Conservation (phyloP, 2,113 vertebrate genomes). For the Vanacampus margaritifer region DNA sequence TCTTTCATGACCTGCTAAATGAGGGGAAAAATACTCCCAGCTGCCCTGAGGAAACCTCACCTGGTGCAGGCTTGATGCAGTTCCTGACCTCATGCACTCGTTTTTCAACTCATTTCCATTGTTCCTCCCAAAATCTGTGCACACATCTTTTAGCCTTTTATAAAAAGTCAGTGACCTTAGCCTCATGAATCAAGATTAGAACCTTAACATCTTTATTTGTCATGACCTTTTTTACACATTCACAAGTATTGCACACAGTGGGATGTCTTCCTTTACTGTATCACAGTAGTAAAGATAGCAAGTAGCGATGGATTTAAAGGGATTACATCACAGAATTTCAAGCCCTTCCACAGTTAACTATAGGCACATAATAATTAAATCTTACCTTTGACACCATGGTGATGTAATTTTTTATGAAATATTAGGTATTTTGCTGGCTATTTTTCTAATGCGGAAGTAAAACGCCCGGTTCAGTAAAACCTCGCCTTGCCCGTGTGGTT, state of each 20-base stretch:
- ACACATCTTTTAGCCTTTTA: neutral
- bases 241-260: neutral
- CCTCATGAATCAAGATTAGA: neutral
- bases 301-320: neutral
- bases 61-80: constrained; percentile 33
- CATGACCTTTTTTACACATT: neutral
- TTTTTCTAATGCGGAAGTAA: too few relatives aligned
- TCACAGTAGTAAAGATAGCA: neutral
- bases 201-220: neutral
- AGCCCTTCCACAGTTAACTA: too few relatives aligned
- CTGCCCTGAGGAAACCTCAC: constrained; percentile 57
- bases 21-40: constrained; percentile 66
- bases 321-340: too few relatives aligned
- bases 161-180: neutral
- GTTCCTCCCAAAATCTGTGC: constrained; percentile 7
- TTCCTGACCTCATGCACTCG: neutral
- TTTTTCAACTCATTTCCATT: constrained; percentile 12
- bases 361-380: too few relatives aligned
- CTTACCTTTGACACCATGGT: too few relatives aligned
- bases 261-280: neutral
- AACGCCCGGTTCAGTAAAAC: too few relatives aligned
- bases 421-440: too few relatives aligned
- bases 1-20: constrained; percentile 65
- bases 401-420: too few relatives aligned
- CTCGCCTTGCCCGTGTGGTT: too few relatives aligned